phyloP scores from a whole-genome alignment of 2,888 invertebrate species.

The Beris morrisii region DNA sequence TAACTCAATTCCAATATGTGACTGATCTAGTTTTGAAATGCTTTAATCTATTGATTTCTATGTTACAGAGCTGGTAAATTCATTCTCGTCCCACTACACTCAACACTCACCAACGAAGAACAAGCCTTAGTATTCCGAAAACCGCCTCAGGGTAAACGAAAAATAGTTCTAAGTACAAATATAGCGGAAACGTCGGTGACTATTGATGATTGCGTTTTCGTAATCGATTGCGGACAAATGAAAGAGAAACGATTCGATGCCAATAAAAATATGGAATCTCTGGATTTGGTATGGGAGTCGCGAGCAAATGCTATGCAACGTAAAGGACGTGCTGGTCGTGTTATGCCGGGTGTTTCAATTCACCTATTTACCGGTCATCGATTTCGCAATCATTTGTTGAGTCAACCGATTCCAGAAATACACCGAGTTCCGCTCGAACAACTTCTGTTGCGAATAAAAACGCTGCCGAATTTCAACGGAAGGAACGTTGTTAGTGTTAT shows the following conservation, averaged over 20 bases:
- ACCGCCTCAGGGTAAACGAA: conserved; percentile 70
- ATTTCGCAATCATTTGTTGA: conserved; percentile 65
- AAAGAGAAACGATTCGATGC: conserved; percentile 74
- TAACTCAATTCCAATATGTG: too few species aligned
- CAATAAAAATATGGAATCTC: conserved; percentile 82
- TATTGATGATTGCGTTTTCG: conserved; percentile 93
- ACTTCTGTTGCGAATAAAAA: conserved; percentile 73
- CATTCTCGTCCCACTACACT: conserved; percentile 81
- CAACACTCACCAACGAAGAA: conserved; percentile 80
- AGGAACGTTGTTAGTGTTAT: conserved; percentile 49
- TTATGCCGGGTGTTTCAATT: conserved; percentile 79
- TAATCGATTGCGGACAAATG: conserved; percentile 90
- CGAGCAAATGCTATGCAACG: conserved; percentile 88
- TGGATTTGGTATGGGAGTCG: conserved; percentile 89
- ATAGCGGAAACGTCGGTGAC: conserved; percentile 96
- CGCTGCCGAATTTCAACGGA: conserved; percentile 57
- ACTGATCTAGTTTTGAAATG: too few species aligned
- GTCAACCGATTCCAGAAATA: conserved; percentile 86
- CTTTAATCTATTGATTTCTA: too few species aligned
- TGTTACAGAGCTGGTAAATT: conserved; percentile 61
- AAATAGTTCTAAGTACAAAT: conserved; percentile 88
- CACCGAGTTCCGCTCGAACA: conserved; percentile 87
- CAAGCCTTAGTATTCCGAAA: conserved; percentile 74
- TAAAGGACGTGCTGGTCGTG: conserved; percentile 87
- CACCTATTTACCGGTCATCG: conserved; percentile 82